Evolutionary conservation across 2,888 invertebrate genomes (phyloP).

Genomic region (Scaptomyza tumidula): DNA sequence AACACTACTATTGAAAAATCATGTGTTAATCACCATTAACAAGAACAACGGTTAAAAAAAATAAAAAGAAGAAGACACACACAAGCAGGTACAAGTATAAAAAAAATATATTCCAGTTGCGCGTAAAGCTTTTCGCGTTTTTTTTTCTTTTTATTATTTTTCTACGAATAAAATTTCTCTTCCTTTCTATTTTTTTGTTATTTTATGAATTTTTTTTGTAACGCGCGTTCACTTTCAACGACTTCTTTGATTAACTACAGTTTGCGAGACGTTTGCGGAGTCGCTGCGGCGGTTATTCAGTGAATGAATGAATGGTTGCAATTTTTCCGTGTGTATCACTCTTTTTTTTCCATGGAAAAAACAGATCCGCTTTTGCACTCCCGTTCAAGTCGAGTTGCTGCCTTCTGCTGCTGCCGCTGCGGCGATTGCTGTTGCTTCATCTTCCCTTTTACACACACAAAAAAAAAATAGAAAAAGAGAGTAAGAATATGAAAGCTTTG

Average conservation of each 20-base stretch:
- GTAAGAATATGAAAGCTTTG: constrained; percentile 49
- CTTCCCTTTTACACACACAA: constrained; percentile 23
- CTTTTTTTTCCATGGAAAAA: constrained; percentile 45
- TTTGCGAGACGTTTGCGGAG: constrained; percentile 35
- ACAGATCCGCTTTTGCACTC: constrained; percentile 53
- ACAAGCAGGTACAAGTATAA: constrained; percentile 19
- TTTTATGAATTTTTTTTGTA: constrained; percentile 10
- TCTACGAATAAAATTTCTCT: constrained; percentile 2
- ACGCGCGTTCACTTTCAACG: constrained; percentile 27
- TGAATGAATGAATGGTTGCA: constrained; percentile 82
- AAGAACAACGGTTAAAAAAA: constrained; percentile 8
- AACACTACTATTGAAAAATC: constrained; percentile 19
- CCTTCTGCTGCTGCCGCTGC: constrained; percentile 40
- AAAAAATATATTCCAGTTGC: constrained; percentile 21
- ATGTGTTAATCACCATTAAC: constrained; percentile 13
- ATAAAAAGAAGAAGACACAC: constrained; percentile 10
- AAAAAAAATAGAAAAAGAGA: constrained; percentile 4
- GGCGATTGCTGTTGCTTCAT: constrained; percentile 28
- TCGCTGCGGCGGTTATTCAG: constrained; percentile 59
- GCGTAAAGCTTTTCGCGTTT: constrained; percentile 10
- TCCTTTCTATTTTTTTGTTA: background rate
- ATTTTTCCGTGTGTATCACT: constrained; percentile 82
- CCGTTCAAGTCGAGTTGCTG: constrained; percentile 50
- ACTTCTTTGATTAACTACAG: constrained; percentile 17
- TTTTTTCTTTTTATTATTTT: constrained; percentile 3